phyloP scores from a whole-genome alignment of 2,797 vertebrate species.

The Melanotaenia boesemani region DNA sequence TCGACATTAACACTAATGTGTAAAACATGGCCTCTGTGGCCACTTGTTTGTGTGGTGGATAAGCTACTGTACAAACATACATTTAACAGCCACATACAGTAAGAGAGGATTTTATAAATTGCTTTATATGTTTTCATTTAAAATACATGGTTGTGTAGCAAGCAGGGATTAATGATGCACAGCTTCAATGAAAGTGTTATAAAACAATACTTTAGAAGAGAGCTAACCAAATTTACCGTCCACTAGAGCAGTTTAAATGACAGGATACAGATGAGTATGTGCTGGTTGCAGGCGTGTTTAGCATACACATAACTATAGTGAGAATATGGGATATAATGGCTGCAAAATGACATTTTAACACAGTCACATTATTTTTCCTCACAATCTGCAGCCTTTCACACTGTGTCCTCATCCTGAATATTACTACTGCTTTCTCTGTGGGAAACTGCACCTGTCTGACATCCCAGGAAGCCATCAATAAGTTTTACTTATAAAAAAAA shows the following conservation, averaged over 20 bases:
- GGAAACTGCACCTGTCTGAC: not conserved
- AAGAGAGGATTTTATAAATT: slow-evolving; percentile 2
- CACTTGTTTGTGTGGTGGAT: slow-evolving; percentile 10
- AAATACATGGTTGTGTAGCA: slow-evolving; percentile 39
- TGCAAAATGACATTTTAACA: not conserved
- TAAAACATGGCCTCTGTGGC: not conserved
- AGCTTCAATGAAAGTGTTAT: slow-evolving; percentile 29
- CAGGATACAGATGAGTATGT: slow-evolving; percentile 38
- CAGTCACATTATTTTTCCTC: not conserved
- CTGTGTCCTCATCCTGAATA: not conserved
- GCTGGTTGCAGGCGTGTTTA: slow-evolving; percentile 15
- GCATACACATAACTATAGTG: not conserved
- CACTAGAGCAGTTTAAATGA: slow-evolving; percentile 45
- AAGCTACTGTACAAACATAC: slow-evolving; percentile 8
- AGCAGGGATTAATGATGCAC: slow-evolving; percentile 27
- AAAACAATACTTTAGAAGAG: slow-evolving; percentile 38
- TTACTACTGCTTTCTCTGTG: not conserved
- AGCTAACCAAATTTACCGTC: slow-evolving; percentile 43
- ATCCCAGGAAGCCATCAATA: not conserved
- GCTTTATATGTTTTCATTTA: slow-evolving; percentile 16
- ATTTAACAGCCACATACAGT: slow-evolving; percentile 3
- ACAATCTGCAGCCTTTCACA: not conserved
- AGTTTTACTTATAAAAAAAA: no score
- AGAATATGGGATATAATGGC: not conserved
- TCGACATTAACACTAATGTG: not conserved